Percentiles rank a stretch among this genome's conserved stretches.
Conservation (phyloP, 2,113 vertebrate species). For the Trinectes maculatus region DNA sequence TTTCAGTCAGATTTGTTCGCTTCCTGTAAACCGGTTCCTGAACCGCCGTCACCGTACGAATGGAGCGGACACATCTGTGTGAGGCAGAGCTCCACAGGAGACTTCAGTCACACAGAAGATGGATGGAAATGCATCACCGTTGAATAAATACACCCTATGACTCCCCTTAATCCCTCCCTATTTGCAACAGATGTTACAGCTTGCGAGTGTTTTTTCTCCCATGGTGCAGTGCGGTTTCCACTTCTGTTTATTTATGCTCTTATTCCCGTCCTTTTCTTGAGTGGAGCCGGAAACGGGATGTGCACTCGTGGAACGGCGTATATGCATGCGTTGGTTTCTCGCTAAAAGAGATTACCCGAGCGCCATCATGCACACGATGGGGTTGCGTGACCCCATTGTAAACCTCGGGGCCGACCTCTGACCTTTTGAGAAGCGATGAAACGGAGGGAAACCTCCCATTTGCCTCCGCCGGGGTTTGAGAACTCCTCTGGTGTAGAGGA, state of each 20-base stretch:
- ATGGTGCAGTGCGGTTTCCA: conserved; percentile 67
- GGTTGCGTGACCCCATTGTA: conserved; percentile 75
- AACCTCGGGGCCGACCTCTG: conserved; percentile 67
- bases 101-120: conserved; percentile 53
- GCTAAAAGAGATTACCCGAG: conserved; percentile 62
- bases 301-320: conserved; percentile 12
- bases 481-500: conserved; percentile 28
- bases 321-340: conserved; percentile 20
- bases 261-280: conserved; percentile 46
- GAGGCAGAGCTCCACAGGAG: conserved; percentile 44
- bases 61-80: conserved; percentile 60
- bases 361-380: conserved; percentile 51
- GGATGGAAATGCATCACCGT: conserved; percentile 63
- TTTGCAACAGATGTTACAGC: conserved; percentile 66
- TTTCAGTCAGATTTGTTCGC: conserved; percentile 51
- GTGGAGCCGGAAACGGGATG: conserved; percentile 64
- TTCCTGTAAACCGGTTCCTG: conserved; percentile 65
- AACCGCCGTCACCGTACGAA: conserved; percentile 41
- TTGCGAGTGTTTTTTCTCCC: conserved; percentile 34
- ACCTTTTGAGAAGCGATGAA: conserved; percentile 73
- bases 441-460: conserved; percentile 69
- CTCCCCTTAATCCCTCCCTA: conserved; percentile 47
- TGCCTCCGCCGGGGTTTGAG: conserved; percentile 45
- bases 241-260: conserved; percentile 71
- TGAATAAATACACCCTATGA: conserved; percentile 67